Percentiles rank a stretch among this genome's conserved stretches.
phyloP scores from a whole-genome alignment of 2,797 vertebrate species.

The Champsocephalus esox region DNA sequence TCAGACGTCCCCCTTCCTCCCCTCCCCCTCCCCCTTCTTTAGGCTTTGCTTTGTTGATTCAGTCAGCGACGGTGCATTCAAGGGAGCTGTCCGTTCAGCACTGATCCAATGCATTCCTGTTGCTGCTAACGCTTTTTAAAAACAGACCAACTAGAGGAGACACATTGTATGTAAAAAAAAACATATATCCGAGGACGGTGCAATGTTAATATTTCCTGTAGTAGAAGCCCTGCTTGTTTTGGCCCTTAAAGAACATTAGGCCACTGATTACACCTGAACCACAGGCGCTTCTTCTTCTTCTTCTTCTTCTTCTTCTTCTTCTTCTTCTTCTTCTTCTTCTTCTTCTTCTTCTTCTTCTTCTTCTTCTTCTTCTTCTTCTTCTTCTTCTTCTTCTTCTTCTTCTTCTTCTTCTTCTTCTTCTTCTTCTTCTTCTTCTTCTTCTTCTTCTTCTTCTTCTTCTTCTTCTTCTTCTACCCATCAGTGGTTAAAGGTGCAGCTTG shows the following conservation, averaged over 20 bases:
- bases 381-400: conserved; percentile 31
- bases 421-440: no score
- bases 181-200: conserved; percentile 80
- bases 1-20: conserved; percentile 45
- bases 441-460: no score
- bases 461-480: conserved; percentile 28
- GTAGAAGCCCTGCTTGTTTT: conserved; percentile 56
- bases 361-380: conserved; percentile 60
- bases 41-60: conserved; percentile 81
- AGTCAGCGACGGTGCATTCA: conserved; percentile 78
- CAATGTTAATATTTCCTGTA: conserved; percentile 83
- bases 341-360: conserved; percentile 57
- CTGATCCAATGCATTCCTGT: conserved; percentile 85
- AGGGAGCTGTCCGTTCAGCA: conserved; percentile 92
- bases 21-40: conserved; percentile 15
- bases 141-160: conserved; percentile 79
- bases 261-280: conserved; percentile 56
- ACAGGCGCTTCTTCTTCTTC: conserved; percentile 55
- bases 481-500: conserved; percentile 72
- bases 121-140: conserved; percentile 80
- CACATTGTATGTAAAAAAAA: conserved; percentile 78
- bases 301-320: conserved; percentile 60
- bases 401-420: no score
- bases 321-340: conserved; percentile 57
- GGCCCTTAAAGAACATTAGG: conserved; percentile 63